phyloP scores from a whole-genome alignment of 2,113 vertebrate genomes.

The Casuarius casuarius region DNA sequence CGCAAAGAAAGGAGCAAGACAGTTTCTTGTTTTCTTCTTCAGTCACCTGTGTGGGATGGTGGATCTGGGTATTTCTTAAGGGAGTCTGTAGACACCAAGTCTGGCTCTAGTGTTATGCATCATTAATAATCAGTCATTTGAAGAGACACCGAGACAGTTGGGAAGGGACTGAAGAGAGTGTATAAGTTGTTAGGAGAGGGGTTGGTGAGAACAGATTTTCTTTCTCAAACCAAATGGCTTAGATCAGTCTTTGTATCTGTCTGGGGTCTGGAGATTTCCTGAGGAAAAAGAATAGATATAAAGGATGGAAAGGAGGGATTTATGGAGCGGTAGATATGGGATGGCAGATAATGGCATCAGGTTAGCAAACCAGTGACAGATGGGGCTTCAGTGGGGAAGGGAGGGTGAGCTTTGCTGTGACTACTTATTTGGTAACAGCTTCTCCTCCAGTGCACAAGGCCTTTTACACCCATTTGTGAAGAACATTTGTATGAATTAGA shows the following conservation, averaged over 20 bases:
- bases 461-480: conserved; percentile 29
- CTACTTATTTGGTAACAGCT: not conserved
- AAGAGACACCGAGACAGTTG: not conserved
- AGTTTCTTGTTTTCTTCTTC: not conserved
- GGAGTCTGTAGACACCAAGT: not conserved
- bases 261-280: not conserved
- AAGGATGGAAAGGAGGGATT: not conserved
- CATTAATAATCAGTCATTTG: not conserved
- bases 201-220: not conserved
- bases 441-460: not conserved
- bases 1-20: not conserved
- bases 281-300: not conserved
- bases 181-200: not conserved
- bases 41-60: not conserved
- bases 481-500: conserved; percentile 22
- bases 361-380: not conserved
- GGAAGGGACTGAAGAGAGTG: not conserved
- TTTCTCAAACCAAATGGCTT: not conserved
- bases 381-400: not conserved
- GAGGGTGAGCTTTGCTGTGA: not conserved
- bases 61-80: not conserved
- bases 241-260: not conserved
- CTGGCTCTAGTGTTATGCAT: not conserved
- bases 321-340: not conserved
- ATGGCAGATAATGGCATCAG: not conserved